Base-by-base conservation (phyloP, 2,888 invertebrate genomes). In the Argyresthia albistria region DNA sequence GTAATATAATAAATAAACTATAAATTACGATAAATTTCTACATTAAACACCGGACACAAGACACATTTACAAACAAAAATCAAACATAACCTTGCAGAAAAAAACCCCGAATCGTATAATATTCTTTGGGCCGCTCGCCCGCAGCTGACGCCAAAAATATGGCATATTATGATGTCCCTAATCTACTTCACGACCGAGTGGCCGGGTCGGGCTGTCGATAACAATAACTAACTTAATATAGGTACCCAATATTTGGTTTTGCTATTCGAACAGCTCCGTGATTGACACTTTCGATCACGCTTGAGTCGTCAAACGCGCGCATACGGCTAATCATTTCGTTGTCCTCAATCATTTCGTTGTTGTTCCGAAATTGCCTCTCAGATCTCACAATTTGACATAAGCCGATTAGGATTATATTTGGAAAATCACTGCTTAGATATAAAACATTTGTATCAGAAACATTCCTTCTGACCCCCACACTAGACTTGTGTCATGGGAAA, bases 211-310 rank as follows among this genome's bases (percentile, higher is more conserved):
- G 69, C 76, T 78, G 82, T 79, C 84, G 81, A 80, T 83, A 81
- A 86, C 81, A 87, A 86, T 86, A 83, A 83, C 79, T 70, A 80
- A 82, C 83, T 84, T 84, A 86, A 86, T 86, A 82, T 73, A n/a
- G n/a, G n/a, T n/a, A 70, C 75, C 74, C 80, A 82, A 83, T 86
- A 87, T 86, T 86, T 84, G 86, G 80, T 81, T 87, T 82, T 77
- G 76, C 81, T 82, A 82, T 86, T 83, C 75, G 76, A 76, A 80
- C 81, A 81, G 79, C 78, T 81, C 74, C 65, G 76, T 86, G 86
- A 86, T 86, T 86, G 86, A 87, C 86, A 84, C 80, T 77, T 84
- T 75, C 66, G 75, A 78, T 80, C 78, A 80, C 74, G 75, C 76
- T 72, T 73, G 73, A 73, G 70, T 65, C 25, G 25, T 25, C 25